Percentiles rank a stretch among this genome's conserved stretches.
phyloP scores from a whole-genome alignment of 2,888 invertebrate species.

The Pyrrhosoma nymphula region DNA sequence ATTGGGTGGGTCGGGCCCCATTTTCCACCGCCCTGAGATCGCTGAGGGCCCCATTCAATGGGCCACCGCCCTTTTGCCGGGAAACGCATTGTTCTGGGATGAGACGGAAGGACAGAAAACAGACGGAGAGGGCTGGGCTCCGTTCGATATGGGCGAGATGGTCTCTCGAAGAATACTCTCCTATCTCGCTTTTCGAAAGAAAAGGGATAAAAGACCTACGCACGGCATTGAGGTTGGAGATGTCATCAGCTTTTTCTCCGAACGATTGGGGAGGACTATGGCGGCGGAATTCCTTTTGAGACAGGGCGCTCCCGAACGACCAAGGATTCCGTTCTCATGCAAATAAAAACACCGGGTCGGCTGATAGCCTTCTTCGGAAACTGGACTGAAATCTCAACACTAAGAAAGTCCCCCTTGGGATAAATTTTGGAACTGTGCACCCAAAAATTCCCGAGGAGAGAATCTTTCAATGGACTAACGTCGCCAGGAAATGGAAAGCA shows the following conservation, averaged over 20 bases:
- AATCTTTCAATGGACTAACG: too few species aligned
- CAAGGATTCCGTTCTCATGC: neutral
- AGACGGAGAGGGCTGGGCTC: neutral
- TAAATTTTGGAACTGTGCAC: neutral
- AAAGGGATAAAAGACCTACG: neutral
- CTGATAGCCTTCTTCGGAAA: neutral
- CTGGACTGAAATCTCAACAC: neutral
- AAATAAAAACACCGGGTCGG: neutral
- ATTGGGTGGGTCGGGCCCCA: neutral
- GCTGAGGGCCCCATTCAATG: neutral
- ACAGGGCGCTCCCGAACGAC: neutral
- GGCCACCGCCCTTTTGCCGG: neutral
- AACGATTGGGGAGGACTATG: neutral
- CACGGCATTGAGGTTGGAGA: neutral
- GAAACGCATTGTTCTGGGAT: neutral
- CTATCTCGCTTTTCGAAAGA: neutral
- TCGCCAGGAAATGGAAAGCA: too few species aligned
- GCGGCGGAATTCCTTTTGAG: neutral
- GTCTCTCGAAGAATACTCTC: neutral
- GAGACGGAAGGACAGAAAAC: neutral
- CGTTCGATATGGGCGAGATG: neutral
- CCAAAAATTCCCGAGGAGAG: neutral
- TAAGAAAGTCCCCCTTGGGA: neutral
- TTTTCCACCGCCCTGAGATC: neutral
- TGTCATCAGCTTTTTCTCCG: slow-evolving; percentile 8